These are phyloP conservation scores for Coracopsis vasa DNA, from an alignment of 2,113 vertebrate species.

Conservation along the genomic window DNA sequence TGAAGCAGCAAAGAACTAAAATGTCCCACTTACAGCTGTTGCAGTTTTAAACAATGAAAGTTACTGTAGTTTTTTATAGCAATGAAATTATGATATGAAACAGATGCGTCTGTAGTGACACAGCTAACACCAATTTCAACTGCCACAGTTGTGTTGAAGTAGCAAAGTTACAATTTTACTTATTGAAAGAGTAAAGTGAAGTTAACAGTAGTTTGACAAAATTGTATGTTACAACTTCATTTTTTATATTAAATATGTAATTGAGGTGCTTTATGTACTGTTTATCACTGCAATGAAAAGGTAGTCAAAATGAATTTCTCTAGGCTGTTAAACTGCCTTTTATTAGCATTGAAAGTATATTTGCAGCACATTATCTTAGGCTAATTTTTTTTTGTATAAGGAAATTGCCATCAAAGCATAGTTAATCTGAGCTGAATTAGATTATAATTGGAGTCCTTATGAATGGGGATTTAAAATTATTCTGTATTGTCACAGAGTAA, in stretches of 20 bases:
- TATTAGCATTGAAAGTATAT: conserved; percentile 73
- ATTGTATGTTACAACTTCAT: conserved; percentile 46
- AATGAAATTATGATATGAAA: background rate
- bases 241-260: conserved; percentile 65
- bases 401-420: conserved; percentile 72
- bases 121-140: conserved; percentile 41
- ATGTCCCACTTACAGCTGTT: conserved; percentile 20
- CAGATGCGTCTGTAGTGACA: background rate
- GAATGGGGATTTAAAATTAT: conserved; percentile 73
- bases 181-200: conserved; percentile 61
- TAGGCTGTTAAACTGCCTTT: conserved; percentile 69
- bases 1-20: conserved; percentile 27
- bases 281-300: conserved; percentile 71
- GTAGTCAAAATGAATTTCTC: conserved; percentile 69
- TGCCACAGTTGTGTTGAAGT: conserved; percentile 11
- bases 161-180: conserved; percentile 51
- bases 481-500: conserved; percentile 58
- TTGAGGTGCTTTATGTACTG: conserved; percentile 59
- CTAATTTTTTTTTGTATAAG: conserved; percentile 71
- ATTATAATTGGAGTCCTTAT: conserved; percentile 75
- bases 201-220: conserved; percentile 52
- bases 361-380: conserved; percentile 71
- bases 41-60: conserved; percentile 23
- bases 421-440: conserved; percentile 77
- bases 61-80: background rate